Evolutionary conservation across 2,888 invertebrate genomes (phyloP).

Genomic region (Stenurella melanura): DNA sequence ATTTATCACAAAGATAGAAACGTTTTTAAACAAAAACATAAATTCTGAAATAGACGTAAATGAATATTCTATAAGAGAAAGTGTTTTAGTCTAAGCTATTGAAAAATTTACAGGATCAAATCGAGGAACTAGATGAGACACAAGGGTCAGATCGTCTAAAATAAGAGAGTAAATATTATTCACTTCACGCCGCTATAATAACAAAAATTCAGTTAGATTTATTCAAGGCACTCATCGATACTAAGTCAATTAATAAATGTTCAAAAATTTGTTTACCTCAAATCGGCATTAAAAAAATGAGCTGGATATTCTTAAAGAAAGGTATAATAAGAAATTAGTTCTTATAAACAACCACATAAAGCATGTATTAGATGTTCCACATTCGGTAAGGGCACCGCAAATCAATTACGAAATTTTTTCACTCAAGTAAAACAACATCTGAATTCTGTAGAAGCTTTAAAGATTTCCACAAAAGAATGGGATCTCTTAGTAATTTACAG

Average conservation of each 20-base stretch:
- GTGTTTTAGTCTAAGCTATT: neutral
- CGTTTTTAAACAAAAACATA: neutral
- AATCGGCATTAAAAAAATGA: neutral
- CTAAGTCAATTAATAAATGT: neutral
- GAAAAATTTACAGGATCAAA: neutral
- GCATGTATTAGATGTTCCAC: too few relatives aligned
- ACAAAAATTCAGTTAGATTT: neutral
- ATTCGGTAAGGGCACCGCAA: too few relatives aligned
- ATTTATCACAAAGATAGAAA: conserved; percentile 2
- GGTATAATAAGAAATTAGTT: too few relatives aligned
- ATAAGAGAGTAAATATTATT: neutral
- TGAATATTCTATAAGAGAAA: conserved; percentile 13
- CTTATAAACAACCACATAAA: too few relatives aligned
- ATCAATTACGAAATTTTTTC: too few relatives aligned
- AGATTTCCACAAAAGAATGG: too few relatives aligned
- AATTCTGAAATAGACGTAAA: neutral
- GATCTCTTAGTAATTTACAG: too few relatives aligned
- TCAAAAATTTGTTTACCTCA: conserved; percentile 1
- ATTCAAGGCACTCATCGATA: neutral
- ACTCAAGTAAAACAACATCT: too few relatives aligned
- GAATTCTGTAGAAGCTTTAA: neutral
- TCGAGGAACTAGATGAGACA: neutral
- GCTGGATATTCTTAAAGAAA: too few relatives aligned
- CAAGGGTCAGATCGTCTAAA: conserved; percentile 1
- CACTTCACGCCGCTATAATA: neutral